Base-by-base conservation (phyloP, 2,797 vertebrate genomes). In the Sebastes vulpes region DNA sequence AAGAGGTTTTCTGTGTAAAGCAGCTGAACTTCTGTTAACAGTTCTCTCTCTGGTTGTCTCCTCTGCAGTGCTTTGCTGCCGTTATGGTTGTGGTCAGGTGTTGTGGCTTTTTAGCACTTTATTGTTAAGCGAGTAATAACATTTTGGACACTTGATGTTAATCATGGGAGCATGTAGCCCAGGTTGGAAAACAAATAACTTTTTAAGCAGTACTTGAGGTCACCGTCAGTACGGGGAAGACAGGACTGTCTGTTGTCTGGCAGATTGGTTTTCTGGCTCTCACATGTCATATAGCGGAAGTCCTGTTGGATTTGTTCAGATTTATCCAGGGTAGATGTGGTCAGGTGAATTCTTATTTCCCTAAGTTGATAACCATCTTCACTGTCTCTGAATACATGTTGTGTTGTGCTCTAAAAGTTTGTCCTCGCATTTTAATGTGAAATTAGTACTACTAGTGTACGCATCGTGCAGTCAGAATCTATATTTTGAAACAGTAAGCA, bases 1-100 rank as follows among this genome's bases (percentile, higher is more conserved):
- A 42, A 63, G 59, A 65, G 48, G 52, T 64, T 42, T 77, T 60
- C 50, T 70, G 35, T 56, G 21, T 25, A 42, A 74, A 20, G 65
- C 29, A 23, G 69, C 35, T 52, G 23, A 18, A 57, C 16, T 28
- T 42, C 18, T 18, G 7, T 28, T 14, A 53, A 28, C 60, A 74
- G 28, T 48, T 52, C 4, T 6, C 11, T 42, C 46, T 9, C 6
- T 14, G 9, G 6, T 23, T 56, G 68, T 21, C 42, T 35, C 9
- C 7, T 56, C 50, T 54, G 28, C 3, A 26, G 16, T 9, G 18
- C 20, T 65, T 60, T 31, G 46, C 5, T 46, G 12, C 20, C 6
- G 18, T 20, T 23, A n/a, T 21, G n/a, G 4, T 50, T 48, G 29
- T 29, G 11, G 23, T 58, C 14, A 9, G 18, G 21, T 50, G 9